These are phyloP conservation scores for Anhinga anhinga DNA, from an alignment of 2,113 vertebrate genomes.

Conservation along the genomic window DNA sequence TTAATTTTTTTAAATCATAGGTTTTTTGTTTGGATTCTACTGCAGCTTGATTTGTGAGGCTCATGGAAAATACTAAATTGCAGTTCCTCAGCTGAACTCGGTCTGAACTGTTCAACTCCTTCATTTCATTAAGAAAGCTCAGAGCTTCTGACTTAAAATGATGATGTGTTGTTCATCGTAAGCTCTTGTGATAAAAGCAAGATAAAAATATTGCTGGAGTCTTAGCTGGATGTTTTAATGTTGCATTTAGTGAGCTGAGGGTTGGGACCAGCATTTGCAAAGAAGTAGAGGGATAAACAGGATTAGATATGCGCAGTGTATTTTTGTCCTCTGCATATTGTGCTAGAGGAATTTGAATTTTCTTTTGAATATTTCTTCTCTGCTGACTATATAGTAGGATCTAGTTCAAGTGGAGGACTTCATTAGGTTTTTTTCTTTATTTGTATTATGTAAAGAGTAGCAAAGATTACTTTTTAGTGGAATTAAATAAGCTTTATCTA, in stretches of 20 bases:
- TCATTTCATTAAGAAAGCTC: conserved; percentile 27
- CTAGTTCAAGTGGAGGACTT: neutral
- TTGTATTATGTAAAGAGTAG: neutral
- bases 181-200: conserved; percentile 16
- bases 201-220: conserved; percentile 16
- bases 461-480: neutral
- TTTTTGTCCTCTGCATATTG: neutral
- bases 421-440: neutral
- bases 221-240: conserved; percentile 23
- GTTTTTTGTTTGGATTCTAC: neutral
- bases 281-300: neutral
- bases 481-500: neutral
- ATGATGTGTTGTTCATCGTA: neutral
- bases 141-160: conserved; percentile 10
- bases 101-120: conserved; percentile 27
- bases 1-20: neutral
- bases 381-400: neutral
- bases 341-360: neutral
- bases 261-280: neutral
- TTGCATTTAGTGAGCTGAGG: neutral
- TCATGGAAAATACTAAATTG: conserved; percentile 9
- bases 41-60: neutral
- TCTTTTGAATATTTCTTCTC: neutral
- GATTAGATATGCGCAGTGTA: neutral
- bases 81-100: neutral